Percentiles rank a stretch among this genome's conserved stretches.
Conservation (phyloP, 2,113 vertebrate genomes). For the Alosa alosa region DNA sequence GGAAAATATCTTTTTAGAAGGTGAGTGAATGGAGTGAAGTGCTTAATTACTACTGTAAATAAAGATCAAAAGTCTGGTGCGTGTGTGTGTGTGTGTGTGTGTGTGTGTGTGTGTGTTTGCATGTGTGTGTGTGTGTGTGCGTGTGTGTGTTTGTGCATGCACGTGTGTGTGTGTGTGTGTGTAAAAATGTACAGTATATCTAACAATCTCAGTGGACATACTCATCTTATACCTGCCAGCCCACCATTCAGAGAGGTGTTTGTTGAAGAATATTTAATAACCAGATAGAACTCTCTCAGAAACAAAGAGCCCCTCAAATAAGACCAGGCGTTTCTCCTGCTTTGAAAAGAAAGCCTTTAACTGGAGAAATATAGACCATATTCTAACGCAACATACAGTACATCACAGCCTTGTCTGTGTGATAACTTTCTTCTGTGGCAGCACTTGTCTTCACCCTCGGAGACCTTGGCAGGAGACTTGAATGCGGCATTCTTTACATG, state of each 20-base stretch:
- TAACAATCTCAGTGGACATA: background rate
- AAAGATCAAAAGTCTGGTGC: background rate
- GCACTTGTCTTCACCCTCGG: background rate
- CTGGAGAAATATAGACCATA: background rate
- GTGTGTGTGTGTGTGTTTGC: background rate
- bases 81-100: background rate
- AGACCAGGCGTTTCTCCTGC: background rate
- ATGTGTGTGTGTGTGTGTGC: background rate
- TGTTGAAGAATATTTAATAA: background rate
- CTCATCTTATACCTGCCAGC: background rate
- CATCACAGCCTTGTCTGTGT: background rate
- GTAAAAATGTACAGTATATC: background rate
- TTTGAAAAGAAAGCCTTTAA: background rate
- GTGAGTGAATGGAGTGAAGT: background rate
- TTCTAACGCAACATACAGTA: background rate
- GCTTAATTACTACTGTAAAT: background rate
- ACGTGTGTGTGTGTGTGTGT: background rate
- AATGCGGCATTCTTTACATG: background rate
- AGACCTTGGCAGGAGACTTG: background rate
- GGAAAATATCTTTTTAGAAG: background rate
- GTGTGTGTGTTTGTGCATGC: background rate
- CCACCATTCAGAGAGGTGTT: background rate
- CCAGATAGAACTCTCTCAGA: constrained; percentile 8
- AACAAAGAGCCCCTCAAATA: background rate
- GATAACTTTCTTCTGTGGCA: background rate